Evolutionary conservation across 1,140 invertebrate species (phyloP).

Genomic region (Conus ventricosus): DNA sequence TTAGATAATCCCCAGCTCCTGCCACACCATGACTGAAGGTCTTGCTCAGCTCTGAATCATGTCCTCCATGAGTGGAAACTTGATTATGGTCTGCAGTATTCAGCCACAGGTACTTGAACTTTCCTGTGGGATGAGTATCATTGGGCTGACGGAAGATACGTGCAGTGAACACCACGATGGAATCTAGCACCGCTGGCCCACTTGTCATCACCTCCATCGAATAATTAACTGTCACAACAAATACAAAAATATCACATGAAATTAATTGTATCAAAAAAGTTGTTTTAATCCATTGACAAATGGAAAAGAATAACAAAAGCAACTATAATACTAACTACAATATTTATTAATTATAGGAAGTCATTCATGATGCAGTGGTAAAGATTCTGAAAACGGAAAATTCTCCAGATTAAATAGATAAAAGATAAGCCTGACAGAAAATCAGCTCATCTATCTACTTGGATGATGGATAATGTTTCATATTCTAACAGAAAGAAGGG

Average conservation of each 20-base stretch:
- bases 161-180: not conserved
- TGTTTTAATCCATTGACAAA: too few species aligned
- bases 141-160: not conserved
- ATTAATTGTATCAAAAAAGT: too few species aligned
- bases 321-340: too few species aligned
- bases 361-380: too few species aligned
- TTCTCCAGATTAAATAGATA: too few species aligned
- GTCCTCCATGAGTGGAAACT: not conserved
- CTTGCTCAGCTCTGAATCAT: not conserved
- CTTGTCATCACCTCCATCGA: not conserved
- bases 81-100: not conserved
- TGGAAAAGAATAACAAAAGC: too few species aligned
- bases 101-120: conserved; percentile 16
- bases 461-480: too few species aligned
- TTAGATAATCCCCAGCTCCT: not conserved
- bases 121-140: not conserved
- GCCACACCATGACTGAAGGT: not conserved
- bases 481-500: too few species aligned
- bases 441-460: too few species aligned
- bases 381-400: too few species aligned
- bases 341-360: too few species aligned
- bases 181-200: conserved; percentile 4
- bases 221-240: conserved; percentile 12
- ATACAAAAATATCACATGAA: not conserved
- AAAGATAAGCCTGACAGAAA: too few species aligned